Conservation (phyloP, 2,888 invertebrate species). For the Nephrotoma guestfalica region DNA sequence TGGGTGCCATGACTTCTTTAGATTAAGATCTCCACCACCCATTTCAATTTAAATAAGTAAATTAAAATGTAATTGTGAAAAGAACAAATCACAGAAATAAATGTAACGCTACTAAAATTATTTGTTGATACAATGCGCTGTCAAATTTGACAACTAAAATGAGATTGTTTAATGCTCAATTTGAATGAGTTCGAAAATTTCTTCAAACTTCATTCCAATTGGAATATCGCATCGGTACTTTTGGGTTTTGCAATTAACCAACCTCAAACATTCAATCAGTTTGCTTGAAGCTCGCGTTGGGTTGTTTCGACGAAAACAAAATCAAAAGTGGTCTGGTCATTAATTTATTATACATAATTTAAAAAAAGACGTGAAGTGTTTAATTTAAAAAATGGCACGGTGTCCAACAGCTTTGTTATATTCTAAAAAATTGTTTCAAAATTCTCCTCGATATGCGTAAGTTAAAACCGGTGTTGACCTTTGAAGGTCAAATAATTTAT, state of each 20-base stretch:
- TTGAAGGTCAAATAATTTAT: background rate
- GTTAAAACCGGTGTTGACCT: background rate
- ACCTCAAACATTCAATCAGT: background rate
- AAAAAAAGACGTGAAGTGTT: background rate
- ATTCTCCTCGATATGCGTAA: background rate
- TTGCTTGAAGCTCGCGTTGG: background rate
- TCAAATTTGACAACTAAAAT: background rate
- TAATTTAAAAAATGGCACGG: background rate
- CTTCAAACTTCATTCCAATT: background rate
- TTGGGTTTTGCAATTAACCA: background rate
- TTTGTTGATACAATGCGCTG: background rate
- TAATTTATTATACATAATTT: background rate
- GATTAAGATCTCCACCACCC: conserved; percentile 41
- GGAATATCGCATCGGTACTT: background rate
- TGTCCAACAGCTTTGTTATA: background rate
- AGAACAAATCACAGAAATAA: background rate
- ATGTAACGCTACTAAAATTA: background rate
- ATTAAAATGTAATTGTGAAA: background rate
- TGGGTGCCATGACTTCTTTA: conserved; percentile 70
- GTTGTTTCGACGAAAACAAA: background rate
- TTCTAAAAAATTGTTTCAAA: background rate
- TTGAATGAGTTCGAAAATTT: background rate
- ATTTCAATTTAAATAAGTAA: conserved; percentile 14
- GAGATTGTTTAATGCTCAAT: background rate
- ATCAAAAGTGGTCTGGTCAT: background rate